Evolutionary conservation across 2,888 invertebrate species (phyloP).

Genomic region (Eupithecia subumbrata): DNA sequence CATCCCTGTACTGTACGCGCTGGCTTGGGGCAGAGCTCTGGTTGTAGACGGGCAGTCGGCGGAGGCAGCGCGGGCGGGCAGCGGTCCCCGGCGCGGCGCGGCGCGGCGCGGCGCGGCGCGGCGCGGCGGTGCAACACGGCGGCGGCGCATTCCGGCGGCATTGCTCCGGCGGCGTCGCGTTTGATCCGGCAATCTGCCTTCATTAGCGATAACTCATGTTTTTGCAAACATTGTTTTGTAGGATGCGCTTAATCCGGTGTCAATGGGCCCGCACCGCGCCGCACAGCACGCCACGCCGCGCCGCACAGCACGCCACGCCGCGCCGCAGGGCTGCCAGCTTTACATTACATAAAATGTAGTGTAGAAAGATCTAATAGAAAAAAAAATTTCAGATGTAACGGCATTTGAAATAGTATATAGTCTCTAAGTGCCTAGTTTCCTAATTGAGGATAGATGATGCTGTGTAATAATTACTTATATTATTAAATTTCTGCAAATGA

Average conservation of each 20-base stretch:
- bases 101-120: too few species aligned
- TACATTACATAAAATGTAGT: conserved; percentile 2
- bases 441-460: neutral
- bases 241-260: conserved; percentile 48
- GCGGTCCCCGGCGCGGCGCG: conserved; percentile 8
- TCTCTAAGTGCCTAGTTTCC: neutral
- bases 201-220: conserved; percentile 43
- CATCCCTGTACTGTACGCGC: neutral
- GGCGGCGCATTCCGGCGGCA: conserved; percentile 12
- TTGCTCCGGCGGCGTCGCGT: conserved; percentile 25
- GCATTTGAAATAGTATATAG: neutral
- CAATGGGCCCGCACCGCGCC: conserved; percentile 39
- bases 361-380: neutral
- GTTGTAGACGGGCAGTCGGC: neutral
- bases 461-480: too few species aligned
- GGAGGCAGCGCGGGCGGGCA: neutral
- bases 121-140: too few species aligned
- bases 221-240: conserved; percentile 52
- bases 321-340: conserved; percentile 20
- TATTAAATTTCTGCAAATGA: neutral
- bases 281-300: conserved; percentile 45
- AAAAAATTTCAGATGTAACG: neutral
- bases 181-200: conserved; percentile 33
- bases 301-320: conserved; percentile 42
- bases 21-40: neutral